A percentile compares a stretch with the other conserved stretches of the same genome.
phyloP scores from a whole-genome alignment of 2,797 vertebrate species.

The Apodemus agrarius region DNA sequence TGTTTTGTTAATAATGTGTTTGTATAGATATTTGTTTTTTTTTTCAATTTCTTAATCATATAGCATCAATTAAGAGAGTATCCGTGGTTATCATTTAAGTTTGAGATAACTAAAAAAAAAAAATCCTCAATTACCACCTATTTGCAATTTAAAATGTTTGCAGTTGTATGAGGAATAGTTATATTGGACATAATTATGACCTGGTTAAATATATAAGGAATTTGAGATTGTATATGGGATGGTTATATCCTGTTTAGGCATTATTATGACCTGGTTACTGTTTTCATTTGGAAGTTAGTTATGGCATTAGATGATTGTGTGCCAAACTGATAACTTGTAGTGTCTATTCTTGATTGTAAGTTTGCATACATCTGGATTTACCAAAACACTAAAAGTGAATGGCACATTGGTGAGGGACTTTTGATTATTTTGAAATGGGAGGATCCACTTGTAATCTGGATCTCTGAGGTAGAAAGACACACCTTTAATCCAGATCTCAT shows the following conservation, averaged over 20 bases:
- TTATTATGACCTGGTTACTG: background rate
- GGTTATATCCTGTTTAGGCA: background rate
- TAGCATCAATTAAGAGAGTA: background rate
- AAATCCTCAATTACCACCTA: background rate
- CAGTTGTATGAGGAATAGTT: background rate
- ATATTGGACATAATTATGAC: background rate
- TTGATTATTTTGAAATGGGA: background rate
- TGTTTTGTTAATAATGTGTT: background rate
- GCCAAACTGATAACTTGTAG: background rate
- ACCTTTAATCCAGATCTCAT: background rate
- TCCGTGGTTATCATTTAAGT: background rate
- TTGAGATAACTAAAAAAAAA: background rate
- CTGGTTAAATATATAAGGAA: background rate
- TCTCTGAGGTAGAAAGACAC: background rate
- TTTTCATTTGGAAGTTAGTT: background rate
- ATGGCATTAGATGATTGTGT: background rate
- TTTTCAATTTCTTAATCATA: background rate
- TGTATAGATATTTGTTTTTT: background rate
- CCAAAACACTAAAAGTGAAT: background rate
- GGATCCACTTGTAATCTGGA: background rate
- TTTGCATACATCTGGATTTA: background rate
- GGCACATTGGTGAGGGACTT: background rate
- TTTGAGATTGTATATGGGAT: background rate
- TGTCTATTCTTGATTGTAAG: background rate
- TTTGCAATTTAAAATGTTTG: background rate